phyloP scores from a whole-genome alignment of 2,888 invertebrate species.

The Pogonocherus hispidulus region DNA sequence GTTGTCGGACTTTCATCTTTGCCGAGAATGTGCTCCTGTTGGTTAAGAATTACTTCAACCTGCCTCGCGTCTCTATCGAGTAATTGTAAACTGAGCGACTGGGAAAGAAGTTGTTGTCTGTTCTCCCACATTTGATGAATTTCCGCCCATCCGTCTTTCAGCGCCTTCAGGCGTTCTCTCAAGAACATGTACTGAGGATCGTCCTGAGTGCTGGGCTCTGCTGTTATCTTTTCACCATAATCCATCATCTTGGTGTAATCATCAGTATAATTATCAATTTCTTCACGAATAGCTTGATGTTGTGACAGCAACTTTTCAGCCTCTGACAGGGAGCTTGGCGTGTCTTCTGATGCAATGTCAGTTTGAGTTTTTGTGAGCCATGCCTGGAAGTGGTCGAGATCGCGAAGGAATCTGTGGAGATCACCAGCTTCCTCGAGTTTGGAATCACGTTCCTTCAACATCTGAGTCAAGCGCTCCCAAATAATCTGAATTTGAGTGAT shows the following conservation, averaged over 20 bases:
- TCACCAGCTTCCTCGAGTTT: conserved; percentile 99
- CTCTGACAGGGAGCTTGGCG: conserved; percentile 92
- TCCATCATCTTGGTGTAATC: conserved; percentile 99
- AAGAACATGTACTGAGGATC: conserved; percentile 99
- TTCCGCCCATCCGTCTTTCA: conserved; percentile 99
- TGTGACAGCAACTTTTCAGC: conserved; percentile 97
- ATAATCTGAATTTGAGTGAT: conserved; percentile 88
- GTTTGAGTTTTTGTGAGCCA: conserved; percentile 96
- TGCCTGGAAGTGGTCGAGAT: conserved; percentile 99
- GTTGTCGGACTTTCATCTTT: conserved; percentile 96
- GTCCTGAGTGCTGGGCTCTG: conserved; percentile 88
- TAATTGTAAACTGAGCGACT: conserved; percentile 95
- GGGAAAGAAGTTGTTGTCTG: conserved; percentile 92
- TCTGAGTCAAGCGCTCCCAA: conserved; percentile 96
- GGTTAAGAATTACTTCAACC: conserved; percentile 96
- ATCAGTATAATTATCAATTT: conserved; percentile 98
- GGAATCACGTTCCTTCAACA: conserved; percentile 97
- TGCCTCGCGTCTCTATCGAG: conserved; percentile 97
- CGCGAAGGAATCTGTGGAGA: conserved; percentile 96
- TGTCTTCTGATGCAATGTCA: conserved; percentile 98
- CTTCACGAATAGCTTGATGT: conserved; percentile 98
- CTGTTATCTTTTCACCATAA: conserved; percentile 95
- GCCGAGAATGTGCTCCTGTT: conserved; percentile 97
- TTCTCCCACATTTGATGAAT: conserved; percentile 99
- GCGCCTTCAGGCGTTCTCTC: conserved; percentile 95